Base-by-base conservation (phyloP, 2,888 invertebrate species). In the Oligia latruncula region DNA sequence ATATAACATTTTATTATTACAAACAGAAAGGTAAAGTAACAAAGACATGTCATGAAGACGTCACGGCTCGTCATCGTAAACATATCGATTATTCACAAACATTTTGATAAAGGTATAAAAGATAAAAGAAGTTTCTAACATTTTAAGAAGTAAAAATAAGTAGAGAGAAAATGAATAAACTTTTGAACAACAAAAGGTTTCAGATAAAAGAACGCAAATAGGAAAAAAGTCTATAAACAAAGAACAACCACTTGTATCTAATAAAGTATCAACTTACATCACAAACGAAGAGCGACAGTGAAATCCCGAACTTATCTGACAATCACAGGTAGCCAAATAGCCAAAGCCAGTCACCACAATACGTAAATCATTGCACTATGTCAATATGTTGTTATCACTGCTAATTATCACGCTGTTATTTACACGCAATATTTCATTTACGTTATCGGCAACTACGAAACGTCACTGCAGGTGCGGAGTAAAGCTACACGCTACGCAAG, bases 391-490 rank as follows among this genome's bases (percentile, higher is more conserved):
- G 71, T 76, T 76, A 87, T 81, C 89, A 89, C 89, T 86, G 77
- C 66, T 83, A 74, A 71, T 88, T 85, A 81, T 83, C 84, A 87
- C 89, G 86, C 49, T 76, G 78, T 83, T 81, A 83, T 75, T 82
- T 80, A 87, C 80, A 73, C 70, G 80, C 73, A 77, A 86, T 87
- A 84, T 79, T 79, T 78, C 72, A 84, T 82, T 77, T 68, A 78
- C 78, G 81, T 83, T 89, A 86, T 82, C 78, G 77, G 78, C 79
- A 85, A 83, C 82, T 81, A 87, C 84, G 74, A 87, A 89, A 92
- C 94, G 95, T 94, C 94, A 95, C 94, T 95, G 95, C 95, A 93
- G 93, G 91, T 89, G 87, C 86, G 83, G 87, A n/a, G 88, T 90
- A 0, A 85, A 83, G 90, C 90, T 91, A 92, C 90, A 88, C 85